Conservation (phyloP, 2,797 vertebrate species). For the Cryptoprocta ferox region DNA sequence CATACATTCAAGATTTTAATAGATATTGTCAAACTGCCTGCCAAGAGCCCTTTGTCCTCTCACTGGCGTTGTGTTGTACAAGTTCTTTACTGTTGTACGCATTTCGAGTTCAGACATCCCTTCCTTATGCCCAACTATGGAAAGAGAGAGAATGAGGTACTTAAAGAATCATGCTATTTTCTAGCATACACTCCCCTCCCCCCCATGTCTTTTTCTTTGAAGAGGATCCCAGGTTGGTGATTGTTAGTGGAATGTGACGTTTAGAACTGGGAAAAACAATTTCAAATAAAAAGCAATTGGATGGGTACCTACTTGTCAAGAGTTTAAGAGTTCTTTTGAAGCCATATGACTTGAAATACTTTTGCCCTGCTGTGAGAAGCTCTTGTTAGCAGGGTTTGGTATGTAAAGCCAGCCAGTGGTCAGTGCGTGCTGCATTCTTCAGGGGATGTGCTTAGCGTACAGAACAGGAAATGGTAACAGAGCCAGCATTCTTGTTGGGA, state of each 20-base stretch:
- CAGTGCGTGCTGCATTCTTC: conserved; percentile 76
- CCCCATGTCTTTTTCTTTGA: neutral
- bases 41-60: neutral
- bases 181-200: neutral
- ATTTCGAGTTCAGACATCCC: neutral
- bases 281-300: conserved; percentile 22
- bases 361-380: neutral
- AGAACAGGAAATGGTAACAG: conserved; percentile 78
- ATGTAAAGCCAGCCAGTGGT: conserved; percentile 77
- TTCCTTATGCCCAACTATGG: neutral
- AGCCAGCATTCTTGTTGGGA: conserved; percentile 77
- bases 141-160: neutral
- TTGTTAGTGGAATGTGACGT: conserved; percentile 50
- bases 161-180: neutral
- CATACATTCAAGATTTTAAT: conserved; percentile 4
- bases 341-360: conserved; percentile 14
- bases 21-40: neutral
- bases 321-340: conserved; percentile 23
- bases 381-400: conserved; percentile 62
- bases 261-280: conserved; percentile 50
- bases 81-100: neutral
- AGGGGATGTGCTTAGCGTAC: conserved; percentile 83
- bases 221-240: neutral
- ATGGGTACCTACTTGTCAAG: conserved; percentile 8
- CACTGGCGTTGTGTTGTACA: neutral